These are phyloP conservation scores for Yponomeuta malinellus DNA, from an alignment of 2,888 invertebrate species.

Conservation along the genomic window DNA sequence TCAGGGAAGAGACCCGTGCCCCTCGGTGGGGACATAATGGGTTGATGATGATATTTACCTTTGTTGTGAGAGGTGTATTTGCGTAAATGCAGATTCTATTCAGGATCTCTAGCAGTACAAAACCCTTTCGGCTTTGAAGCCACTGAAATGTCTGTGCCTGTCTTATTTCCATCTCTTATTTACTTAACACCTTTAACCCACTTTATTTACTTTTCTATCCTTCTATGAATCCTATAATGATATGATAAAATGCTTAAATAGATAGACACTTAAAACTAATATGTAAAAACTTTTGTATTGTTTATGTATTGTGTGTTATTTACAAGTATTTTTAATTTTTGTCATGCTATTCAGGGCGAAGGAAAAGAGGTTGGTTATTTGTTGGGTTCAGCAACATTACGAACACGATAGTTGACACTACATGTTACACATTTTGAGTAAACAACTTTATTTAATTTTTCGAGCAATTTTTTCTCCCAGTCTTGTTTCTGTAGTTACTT, in stretches of 20 bases:
- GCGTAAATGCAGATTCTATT: too few species aligned
- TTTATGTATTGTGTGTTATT: constrained; percentile 17
- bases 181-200: neutral
- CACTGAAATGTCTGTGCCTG: neutral
- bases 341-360: constrained; percentile 71
- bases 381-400: constrained; percentile 37
- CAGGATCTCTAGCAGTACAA: too few species aligned
- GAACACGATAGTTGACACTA: constrained; percentile 9
- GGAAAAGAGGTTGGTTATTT: constrained; percentile 68
- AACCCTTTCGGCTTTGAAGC: too few species aligned
- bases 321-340: constrained; percentile 39
- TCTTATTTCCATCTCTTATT: neutral
- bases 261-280: neutral
- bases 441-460: neutral
- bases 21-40: too few species aligned
- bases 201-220: constrained; percentile 13
- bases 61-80: too few species aligned
- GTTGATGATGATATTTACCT: too few species aligned
- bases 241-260: neutral
- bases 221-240: neutral
- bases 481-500: neutral
- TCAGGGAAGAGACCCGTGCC: too few species aligned
- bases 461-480: neutral
- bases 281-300: constrained; percentile 5
- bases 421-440: neutral